These are phyloP conservation scores for Ellobius talpinus DNA, from an alignment of 2,113 vertebrate species.

Conservation along the genomic window DNA sequence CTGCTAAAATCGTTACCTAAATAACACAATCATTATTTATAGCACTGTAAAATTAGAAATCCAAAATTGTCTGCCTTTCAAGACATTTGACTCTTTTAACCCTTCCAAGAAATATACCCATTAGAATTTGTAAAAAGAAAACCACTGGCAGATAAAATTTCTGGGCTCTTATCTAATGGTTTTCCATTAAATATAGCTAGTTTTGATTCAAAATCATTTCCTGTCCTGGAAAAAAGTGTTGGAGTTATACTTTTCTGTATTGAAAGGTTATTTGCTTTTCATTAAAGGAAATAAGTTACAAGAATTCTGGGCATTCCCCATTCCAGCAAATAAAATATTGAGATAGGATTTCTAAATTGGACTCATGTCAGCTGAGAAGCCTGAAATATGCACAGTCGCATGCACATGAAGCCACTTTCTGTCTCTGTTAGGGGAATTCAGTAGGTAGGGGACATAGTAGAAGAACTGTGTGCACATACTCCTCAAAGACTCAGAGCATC, in stretches of 20 bases:
- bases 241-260: constrained; percentile 31
- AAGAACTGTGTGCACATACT: background rate
- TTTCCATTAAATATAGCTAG: constrained; percentile 19
- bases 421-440: constrained; percentile 15
- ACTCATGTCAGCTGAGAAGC: constrained; percentile 43
- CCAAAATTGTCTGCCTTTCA: constrained; percentile 71
- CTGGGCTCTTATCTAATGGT: constrained; percentile 62
- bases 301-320: background rate
- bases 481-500: constrained; percentile 68
- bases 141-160: constrained; percentile 66
- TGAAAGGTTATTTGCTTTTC: constrained; percentile 55
- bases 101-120: constrained; percentile 66
- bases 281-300: constrained; percentile 63
- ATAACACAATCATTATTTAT: constrained; percentile 78
- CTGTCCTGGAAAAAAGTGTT: constrained; percentile 6
- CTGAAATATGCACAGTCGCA: constrained; percentile 56
- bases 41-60: constrained; percentile 79
- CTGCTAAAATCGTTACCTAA: constrained; percentile 81
- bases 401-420: constrained; percentile 9
- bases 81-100: constrained; percentile 80
- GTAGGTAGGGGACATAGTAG: background rate
- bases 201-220: constrained; percentile 56
- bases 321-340: constrained; percentile 49
- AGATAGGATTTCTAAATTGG: constrained; percentile 63
- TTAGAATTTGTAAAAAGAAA: constrained; percentile 70